Percentiles rank a stretch among this genome's conserved stretches.
These are phyloP conservation scores for Acrossocheilus fasciatus DNA, from an alignment of 2,797 vertebrate species.

Conservation along the genomic window DNA sequence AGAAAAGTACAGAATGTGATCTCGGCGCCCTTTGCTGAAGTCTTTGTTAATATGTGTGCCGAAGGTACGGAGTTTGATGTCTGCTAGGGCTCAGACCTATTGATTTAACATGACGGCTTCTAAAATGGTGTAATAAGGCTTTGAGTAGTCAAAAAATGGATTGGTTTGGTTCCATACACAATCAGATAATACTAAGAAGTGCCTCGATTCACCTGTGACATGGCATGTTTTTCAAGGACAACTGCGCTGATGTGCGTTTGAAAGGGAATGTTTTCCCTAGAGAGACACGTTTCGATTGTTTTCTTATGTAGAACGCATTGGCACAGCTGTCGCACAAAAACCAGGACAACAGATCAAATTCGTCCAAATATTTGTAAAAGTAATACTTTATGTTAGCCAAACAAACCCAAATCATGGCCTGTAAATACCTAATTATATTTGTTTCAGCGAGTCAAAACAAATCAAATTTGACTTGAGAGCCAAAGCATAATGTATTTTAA, in stretches of 20 bases:
- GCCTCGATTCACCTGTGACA: not conserved
- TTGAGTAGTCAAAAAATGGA: not conserved
- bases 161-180: not conserved
- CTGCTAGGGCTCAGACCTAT: conserved; percentile 41
- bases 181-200: conserved; percentile 6
- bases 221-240: conserved; percentile 13
- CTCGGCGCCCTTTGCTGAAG: conserved; percentile 14
- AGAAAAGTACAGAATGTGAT: conserved; percentile 48
- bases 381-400: not conserved
- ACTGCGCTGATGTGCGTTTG: not conserved
- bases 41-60: conserved; percentile 37
- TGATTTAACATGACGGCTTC: conserved; percentile 32
- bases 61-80: conserved; percentile 35
- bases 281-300: not conserved
- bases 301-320: conserved; percentile 19
- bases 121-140: conserved; percentile 15
- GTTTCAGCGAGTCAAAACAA: not conserved
- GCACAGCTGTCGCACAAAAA: conserved; percentile 11
- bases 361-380: not conserved
- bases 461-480: conserved; percentile 20
- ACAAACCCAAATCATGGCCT: not conserved
- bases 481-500: conserved; percentile 2
- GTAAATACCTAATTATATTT: not conserved
- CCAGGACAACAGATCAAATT: not conserved
- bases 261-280: conserved; percentile 5